Base-by-base conservation (phyloP, 2,797 vertebrate species). In the Catamblyrhynchus diadema region DNA sequence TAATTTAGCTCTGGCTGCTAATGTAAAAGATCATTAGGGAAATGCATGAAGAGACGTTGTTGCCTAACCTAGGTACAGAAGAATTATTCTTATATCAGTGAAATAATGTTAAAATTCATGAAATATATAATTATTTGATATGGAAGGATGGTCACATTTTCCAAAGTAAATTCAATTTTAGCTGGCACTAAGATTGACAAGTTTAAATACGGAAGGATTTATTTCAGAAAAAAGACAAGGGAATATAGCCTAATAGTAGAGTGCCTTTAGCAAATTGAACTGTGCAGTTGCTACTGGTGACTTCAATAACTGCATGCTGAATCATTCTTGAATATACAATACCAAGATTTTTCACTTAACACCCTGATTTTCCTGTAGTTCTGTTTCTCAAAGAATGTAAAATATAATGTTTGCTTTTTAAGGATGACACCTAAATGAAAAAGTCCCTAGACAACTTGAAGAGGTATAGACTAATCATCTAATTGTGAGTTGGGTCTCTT, bases 91-190 rank as follows among this genome's bases (percentile, higher is more conserved):
- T 53, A 73, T 85, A 80, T 73, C 72, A 59, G 15, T 39, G 39
- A 83, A 85, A 77, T 77, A 82, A 42, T 16, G 60, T 44, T 85
- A 71, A 82, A 92, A 56, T 33, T 78, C 64, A 87, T 65, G 30
- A 64, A 89, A 86, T 6, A 32, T 60, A 17, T 64, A 81, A 70
- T 86, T 93, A 80, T 78, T 87, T 69, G 21, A 82, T 69, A 61
- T 44, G 50, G 30, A 47, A 90, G 8, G 19, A 56, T 82, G 67
- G n/a, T 57, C 41, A 77, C 12, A 64, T 80, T 95, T 94, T 94
- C 45, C 50, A 80, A 85, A 89, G 82, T 54, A 93, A 78, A 80
- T 67, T 84, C n/a, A 56, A 27, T 67, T 96, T 88, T 73, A 90
- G 5, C n/a, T 81, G 56, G 61, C 30, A 50, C 41, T 53, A 15